Base-by-base conservation (phyloP, 30 jellyfish, hydroid and myxozoan genomes). In the Hydractinia echinata region DNA sequence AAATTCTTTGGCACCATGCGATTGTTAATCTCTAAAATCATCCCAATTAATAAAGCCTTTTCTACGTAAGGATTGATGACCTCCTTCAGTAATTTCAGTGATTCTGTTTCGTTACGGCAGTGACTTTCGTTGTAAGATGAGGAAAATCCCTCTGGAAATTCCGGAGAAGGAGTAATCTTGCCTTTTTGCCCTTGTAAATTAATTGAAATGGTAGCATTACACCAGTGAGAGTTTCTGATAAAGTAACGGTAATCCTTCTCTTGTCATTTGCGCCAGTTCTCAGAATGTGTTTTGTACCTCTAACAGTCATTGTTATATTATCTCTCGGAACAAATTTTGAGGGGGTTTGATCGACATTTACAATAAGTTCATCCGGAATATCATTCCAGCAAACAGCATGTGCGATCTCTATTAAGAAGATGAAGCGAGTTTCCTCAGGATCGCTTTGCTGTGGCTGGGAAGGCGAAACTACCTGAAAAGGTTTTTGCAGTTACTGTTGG, bases 121-220 rank as follows among this genome's bases (percentile, higher is more conserved):
- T 30, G 44, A 30, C 44, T 30, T 30, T 30, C 44, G 44, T 30
- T 30, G 44, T 77, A 4, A 53, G 85, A 77, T 55, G 4, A 54
- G 18, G 79, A 77, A 3, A 77, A 77, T 21, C 86, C 84, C 15
- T 4, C 55, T 14, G 77, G 85, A 77, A 51, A 51, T 53, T 53
- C 83, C 85, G 4, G 3, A 56, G 85, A 77, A 21, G 86, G 54
- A 77, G 85, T n/a, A 86, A 77, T 77, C 85, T 77, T 16, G 84
- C 52, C 55, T 1, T 77, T 84, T 77, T 77, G 19, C 55, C 85
- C 2, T 51, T 77, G 84, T 55, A 77, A 77, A 53, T 74, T 10
- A 77, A 49, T 84, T 77, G 85, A 61, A 77, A 53, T 16, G 55
- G 84, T 55, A 77, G 54, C 84, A 53, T 77, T 61, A 51, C 60